phyloP scores from a whole-genome alignment of 1,140 invertebrate genomes.

The Zophobas morio region DNA sequence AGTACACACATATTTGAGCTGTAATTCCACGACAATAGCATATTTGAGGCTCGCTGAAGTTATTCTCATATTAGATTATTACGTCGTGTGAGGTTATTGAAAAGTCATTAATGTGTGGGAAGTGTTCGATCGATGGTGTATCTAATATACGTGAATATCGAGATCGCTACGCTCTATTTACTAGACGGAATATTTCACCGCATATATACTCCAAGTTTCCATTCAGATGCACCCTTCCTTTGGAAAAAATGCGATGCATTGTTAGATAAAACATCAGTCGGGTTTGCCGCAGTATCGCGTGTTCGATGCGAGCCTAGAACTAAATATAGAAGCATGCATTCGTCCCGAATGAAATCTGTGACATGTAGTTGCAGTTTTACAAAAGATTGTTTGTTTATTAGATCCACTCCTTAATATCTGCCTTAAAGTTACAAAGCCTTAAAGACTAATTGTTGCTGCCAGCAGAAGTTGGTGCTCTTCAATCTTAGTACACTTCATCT shows the following conservation, averaged over 20 bases:
- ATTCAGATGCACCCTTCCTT: background rate
- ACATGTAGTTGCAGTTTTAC: too few species aligned
- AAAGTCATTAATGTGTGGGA: constrained; percentile 40
- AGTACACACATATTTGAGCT: constrained; percentile 9
- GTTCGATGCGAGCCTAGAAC: too few species aligned
- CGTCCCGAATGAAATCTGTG: too few species aligned
- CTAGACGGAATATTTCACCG: constrained; percentile 25
- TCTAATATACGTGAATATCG: constrained; percentile 2
- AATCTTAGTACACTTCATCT: constrained; percentile 38
- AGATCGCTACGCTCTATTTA: constrained; percentile 38
- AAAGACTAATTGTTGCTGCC: constrained; percentile 39
- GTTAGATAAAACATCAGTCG: too few species aligned
- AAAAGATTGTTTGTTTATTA: background rate
- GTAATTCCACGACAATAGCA: constrained; percentile 4
- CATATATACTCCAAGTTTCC: background rate
- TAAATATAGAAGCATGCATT: too few species aligned
- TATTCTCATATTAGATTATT: constrained; percentile 34
- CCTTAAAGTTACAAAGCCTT: constrained; percentile 25
- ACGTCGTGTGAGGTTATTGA: constrained; percentile 23
- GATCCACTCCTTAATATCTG: background rate
- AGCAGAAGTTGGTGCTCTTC: constrained; percentile 25
- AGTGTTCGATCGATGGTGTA: constrained; percentile 23
- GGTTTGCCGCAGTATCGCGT: too few species aligned
- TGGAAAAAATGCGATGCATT: background rate
- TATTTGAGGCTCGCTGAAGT: constrained; percentile 9